Conservation (phyloP, 2,888 invertebrate genomes). For the Hyposoter didymator region DNA sequence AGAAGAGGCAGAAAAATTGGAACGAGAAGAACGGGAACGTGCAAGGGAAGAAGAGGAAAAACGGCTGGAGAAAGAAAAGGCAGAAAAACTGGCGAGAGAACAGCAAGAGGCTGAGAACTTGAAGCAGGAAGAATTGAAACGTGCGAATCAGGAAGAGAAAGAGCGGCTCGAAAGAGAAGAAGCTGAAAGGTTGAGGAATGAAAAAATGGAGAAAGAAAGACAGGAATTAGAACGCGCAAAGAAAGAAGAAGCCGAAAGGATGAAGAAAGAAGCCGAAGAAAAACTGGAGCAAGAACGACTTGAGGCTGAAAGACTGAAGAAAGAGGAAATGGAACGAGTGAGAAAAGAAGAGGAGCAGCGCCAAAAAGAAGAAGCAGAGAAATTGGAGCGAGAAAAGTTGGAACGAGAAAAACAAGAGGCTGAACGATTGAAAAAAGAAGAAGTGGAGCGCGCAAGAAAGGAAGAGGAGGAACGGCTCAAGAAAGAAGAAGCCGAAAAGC, state of each 20-base stretch:
- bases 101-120: constrained; percentile 73
- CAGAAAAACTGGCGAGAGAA: constrained; percentile 76
- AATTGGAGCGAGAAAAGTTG: constrained; percentile 74
- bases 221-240: constrained; percentile 61
- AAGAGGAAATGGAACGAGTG: constrained; percentile 61
- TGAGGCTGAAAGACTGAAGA: constrained; percentile 76
- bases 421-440: constrained; percentile 67
- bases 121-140: constrained; percentile 53
- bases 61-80: constrained; percentile 59
- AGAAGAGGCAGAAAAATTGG: background rate
- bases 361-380: constrained; percentile 73
- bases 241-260: constrained; percentile 67
- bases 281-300: constrained; percentile 61
- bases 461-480: constrained; percentile 55
- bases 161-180: constrained; percentile 25
- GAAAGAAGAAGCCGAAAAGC: constrained; percentile 57
- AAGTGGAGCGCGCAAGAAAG: constrained; percentile 57
- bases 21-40: constrained; percentile 66
- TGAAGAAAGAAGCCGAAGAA: constrained; percentile 68
- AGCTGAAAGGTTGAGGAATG: constrained; percentile 43
- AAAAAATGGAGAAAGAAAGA: constrained; percentile 32
- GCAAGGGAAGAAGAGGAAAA: constrained; percentile 38
- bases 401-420: constrained; percentile 65
- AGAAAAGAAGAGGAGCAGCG: constrained; percentile 67
- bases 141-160: constrained; percentile 47